Conservation (phyloP, 2,113 vertebrate genomes). For the Glareola pratincola region DNA sequence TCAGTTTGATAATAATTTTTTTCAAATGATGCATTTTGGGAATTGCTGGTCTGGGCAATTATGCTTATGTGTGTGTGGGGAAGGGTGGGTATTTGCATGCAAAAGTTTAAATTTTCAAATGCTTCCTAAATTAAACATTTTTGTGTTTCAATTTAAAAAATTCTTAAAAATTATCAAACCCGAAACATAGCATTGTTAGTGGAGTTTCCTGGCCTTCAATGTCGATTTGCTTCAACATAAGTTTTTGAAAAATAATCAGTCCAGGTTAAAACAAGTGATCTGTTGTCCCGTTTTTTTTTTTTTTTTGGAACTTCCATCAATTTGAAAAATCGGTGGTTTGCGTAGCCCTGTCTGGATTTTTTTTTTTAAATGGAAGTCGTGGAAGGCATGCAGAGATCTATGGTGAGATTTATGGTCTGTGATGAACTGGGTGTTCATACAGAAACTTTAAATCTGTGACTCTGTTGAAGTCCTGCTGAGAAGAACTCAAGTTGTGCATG, state of each 20-base stretch:
- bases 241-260: background rate
- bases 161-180: background rate
- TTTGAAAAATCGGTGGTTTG: background rate
- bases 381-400: conserved; percentile 1
- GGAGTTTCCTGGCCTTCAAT: background rate
- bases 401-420: conserved; percentile 9
- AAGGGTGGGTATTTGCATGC: background rate
- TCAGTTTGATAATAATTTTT: background rate
- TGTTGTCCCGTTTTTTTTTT: background rate
- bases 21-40: background rate
- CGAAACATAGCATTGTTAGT: background rate
- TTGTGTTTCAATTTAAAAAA: background rate
- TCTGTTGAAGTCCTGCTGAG: background rate
- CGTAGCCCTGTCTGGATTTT: background rate
- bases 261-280: background rate
- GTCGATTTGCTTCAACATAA: background rate
- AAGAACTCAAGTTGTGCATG: background rate
- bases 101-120: background rate
- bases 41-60: background rate
- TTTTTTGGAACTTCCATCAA: background rate
- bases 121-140: background rate
- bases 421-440: background rate
- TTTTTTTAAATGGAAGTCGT: background rate
- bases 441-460: conserved; percentile 7
- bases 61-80: background rate